A percentile compares a stretch with the other conserved stretches of the same genome.
These are phyloP conservation scores for Platycercus adscitus DNA, from an alignment of 2,113 vertebrate genomes.

Conservation along the genomic window DNA sequence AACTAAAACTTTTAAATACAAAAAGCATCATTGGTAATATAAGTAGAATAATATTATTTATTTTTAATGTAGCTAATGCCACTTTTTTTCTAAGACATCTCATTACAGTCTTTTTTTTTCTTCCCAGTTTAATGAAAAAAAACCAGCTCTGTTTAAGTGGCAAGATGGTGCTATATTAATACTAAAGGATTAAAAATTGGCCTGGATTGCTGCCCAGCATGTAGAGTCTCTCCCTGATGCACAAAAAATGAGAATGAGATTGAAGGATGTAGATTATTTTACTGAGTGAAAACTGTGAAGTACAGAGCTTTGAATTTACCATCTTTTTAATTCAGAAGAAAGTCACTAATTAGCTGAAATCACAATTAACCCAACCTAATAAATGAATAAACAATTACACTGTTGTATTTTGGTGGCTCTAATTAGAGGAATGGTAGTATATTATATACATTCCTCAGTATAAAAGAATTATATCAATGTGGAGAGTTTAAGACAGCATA, in stretches of 20 bases:
- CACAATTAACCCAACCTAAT: neutral
- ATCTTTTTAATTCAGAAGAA: neutral
- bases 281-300: neutral
- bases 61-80: neutral
- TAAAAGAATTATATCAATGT: neutral
- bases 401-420: neutral
- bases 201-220: neutral
- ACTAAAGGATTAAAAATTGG: neutral
- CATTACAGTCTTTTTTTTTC: neutral
- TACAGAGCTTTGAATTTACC: neutral
- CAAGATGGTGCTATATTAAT: neutral
- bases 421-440: neutral
- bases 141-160: neutral
- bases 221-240: neutral
- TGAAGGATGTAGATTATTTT: neutral
- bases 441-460: neutral
- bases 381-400: neutral
- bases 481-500: neutral
- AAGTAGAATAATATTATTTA: neutral
- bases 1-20: neutral
- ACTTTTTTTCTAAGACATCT: neutral
- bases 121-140: neutral
- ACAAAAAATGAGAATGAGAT: neutral
- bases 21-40: neutral
- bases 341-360: neutral